Base-by-base conservation (phyloP, 2,113 vertebrate genomes). In the Danionella cerebrum region DNA sequence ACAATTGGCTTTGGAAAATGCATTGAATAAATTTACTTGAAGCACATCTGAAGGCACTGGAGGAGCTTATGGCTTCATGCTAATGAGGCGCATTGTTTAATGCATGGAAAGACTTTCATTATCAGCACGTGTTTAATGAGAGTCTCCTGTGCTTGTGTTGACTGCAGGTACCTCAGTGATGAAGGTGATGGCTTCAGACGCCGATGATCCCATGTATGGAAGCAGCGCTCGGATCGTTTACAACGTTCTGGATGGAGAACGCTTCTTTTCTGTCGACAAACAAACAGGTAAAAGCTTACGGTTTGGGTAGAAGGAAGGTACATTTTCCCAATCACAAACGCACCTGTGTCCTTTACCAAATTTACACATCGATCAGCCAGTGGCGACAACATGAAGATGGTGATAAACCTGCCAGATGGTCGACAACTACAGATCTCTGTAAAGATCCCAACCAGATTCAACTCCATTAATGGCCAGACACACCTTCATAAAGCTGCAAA, bases 141-240 rank as follows among this genome's bases (percentile, higher is more conserved):
- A 12, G n/a, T 41, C 29, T n/a, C n/a, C n/a, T 50, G 29, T 33
- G 29, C 44, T 57, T 52, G 13, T 35, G 65, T 31, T 62, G 54
- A 54, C 57, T n/a, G 69, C 87, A 98, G 96, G 95, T 74, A 97
- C 96, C 0, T 97, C 96, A 0, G 94, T 99, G 73, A 98, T 98
- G 93, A 94, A 93, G 85, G 94, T 99, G 65, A 92, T 92, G 74
- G 96, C 96, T 0, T 95, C 92, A 0, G 96, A 98, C 21, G 96
- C 93, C 0, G 96, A 99, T 1, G 96, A 99, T 82, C 96, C 95
- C 47, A 91, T 92, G 0, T 99, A 98, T 0, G 96, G 96, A 52
- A 98, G 92, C 89, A 98, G 96, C 21, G 96, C 96, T 44, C 80
- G 92, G 52, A 87, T 99, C 36, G 90, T 96, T 41, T 99, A 99